A percentile compares a stretch with the other conserved stretches of the same genome.
phyloP scores from a whole-genome alignment of 2,113 vertebrate species.

The Rhinichthys klamathensis region DNA sequence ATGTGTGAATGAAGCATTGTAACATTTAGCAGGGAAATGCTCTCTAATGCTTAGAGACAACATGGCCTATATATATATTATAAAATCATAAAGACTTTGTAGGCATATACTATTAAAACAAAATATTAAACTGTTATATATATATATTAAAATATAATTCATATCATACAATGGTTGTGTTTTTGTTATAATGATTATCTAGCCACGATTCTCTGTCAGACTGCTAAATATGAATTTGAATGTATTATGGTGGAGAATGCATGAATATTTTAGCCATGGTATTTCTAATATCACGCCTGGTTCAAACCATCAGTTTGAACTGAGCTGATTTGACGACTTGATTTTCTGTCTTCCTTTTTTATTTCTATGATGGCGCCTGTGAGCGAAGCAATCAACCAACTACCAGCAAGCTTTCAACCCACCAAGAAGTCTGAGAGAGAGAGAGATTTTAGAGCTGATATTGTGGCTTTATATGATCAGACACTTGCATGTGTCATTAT shows the following conservation, averaged over 20 bases:
- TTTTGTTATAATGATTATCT: background rate
- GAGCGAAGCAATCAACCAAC: constrained; percentile 1
- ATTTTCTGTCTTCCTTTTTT: constrained; percentile 24
- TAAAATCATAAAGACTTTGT: background rate
- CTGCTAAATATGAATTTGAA: background rate
- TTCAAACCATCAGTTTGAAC: background rate
- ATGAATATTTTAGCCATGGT: background rate
- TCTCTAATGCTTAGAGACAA: constrained; percentile 2
- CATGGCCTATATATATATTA: constrained; percentile 7
- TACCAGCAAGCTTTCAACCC: constrained; percentile 16
- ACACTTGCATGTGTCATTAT: too few relatives aligned
- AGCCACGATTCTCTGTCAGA: background rate
- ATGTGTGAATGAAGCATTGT: constrained; percentile 18
- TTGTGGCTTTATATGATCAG: too few relatives aligned
- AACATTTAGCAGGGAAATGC: background rate
- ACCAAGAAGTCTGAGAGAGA: background rate
- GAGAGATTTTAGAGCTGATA: background rate
- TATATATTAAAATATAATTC: background rate
- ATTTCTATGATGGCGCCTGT: background rate
- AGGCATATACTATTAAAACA: background rate
- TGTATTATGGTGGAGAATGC: background rate
- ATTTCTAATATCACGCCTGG: background rate
- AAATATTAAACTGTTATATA: background rate
- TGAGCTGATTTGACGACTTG: constrained; percentile 21
- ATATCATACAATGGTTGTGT: background rate